Base-by-base conservation (phyloP, 2,888 invertebrate species). In the Dasypolia templi region DNA sequence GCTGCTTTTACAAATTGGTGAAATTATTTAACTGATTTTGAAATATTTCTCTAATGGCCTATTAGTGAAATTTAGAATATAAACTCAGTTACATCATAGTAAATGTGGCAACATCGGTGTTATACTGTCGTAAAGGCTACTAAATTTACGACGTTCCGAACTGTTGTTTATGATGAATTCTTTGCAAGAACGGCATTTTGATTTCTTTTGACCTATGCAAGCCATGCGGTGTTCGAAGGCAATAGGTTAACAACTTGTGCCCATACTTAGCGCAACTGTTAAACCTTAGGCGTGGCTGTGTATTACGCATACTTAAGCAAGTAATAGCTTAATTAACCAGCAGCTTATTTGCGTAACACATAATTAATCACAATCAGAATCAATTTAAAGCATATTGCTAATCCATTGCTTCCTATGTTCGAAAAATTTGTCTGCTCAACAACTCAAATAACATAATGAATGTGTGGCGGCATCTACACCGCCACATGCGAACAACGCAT, bases 81-180 rank as follows among this genome's bases (percentile, higher is more conserved):
- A n/a, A 75, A 68, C 66, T 68, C 22, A n/a, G 61, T 84, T 86
- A 80, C 73, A 70, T 86, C n/a, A 84, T 65, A 42, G 12, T 14
- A 35, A 46, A 65, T 77, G 53, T 69, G 39, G 65, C 71, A 77
- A 71, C 22, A 11, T 35, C 35, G 62, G 32, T 73, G 63, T 56
- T 67, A 80, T 46, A 69, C 44, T 56, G 65, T 74, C 81, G 80
- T 86, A 80, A 79, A 86, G 72, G 84, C n/a, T n/a, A 84, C 66
- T 65, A 64, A 65, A 72, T 83, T 84, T 77, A 86, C 62, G 73
- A 77, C 61, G 7, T 71, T 73, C 42, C 26, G 22, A 71, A 55
- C n/a, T 49, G 67, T 65, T 63, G 44, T 69, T 69, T 75, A 81
- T 44, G 65, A 58, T 11, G 53, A 42, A 75, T 81, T 81, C 42